phyloP scores from a whole-genome alignment of 2,888 invertebrate species.

The Drosophila mimetica region DNA sequence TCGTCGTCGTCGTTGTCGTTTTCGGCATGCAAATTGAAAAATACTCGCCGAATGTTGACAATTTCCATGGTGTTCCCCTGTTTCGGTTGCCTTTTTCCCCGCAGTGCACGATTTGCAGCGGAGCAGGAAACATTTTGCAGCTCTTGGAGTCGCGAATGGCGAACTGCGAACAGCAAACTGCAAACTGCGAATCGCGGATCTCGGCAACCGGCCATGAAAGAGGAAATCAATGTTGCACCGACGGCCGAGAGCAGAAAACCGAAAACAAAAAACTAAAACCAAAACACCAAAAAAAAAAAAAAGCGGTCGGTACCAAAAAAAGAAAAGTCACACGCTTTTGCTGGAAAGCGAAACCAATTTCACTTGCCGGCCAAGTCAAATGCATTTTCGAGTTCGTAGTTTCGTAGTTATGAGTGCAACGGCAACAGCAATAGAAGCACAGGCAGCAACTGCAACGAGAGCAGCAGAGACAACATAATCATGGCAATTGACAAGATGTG shows the following conservation, averaged over 20 bases:
- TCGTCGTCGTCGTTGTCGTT: conserved; percentile 6
- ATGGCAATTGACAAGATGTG: conserved; percentile 65
- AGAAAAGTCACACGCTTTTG: conserved; percentile 72
- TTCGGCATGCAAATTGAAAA: conserved; percentile 67
- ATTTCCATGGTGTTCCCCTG: conserved; percentile 46
- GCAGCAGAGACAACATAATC: conserved; percentile 66
- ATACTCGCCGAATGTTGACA: conserved; percentile 67
- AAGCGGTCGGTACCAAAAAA: conserved; percentile 24
- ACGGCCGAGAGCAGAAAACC: conserved; percentile 29
- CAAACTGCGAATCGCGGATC: background rate
- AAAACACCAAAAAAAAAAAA: background rate
- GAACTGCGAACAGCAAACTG: no score
- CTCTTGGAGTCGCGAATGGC: conserved; percentile 12
- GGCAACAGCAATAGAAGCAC: conserved; percentile 14
- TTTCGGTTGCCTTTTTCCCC: conserved; percentile 9
- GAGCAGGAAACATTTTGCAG: conserved; percentile 70
- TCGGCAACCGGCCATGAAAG: conserved; percentile 72
- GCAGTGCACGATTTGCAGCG: conserved; percentile 61
- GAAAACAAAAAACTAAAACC: conserved; percentile 14
- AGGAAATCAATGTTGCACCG: conserved; percentile 72
- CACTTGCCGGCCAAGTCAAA: conserved; percentile 64
- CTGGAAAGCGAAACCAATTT: conserved; percentile 69
- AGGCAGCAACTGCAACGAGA: conserved; percentile 17
- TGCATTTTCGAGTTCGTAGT: conserved; percentile 28
- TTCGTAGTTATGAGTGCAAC: conserved; percentile 61